phyloP scores from a whole-genome alignment of 2,113 vertebrate species.

The Otolemur garnettii region DNA sequence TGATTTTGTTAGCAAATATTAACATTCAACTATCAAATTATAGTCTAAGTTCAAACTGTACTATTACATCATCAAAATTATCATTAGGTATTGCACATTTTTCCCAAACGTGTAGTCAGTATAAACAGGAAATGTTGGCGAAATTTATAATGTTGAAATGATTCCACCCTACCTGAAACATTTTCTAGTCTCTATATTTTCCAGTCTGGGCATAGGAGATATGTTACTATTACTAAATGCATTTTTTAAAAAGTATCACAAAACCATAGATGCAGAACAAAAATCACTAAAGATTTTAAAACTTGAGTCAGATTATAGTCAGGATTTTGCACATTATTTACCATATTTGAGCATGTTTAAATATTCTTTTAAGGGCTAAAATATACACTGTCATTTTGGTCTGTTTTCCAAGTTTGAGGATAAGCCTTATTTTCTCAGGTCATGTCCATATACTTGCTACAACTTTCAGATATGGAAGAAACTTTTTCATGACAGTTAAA shows the following conservation, averaged over 20 bases:
- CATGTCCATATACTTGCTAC: not conserved
- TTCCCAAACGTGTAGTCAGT: not conserved
- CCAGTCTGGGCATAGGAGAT: not conserved
- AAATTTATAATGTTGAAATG: constrained; percentile 44
- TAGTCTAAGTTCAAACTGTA: not conserved
- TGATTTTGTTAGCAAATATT: constrained; percentile 42
- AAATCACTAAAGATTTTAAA: constrained; percentile 2
- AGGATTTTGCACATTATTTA: not conserved
- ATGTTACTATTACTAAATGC: not conserved
- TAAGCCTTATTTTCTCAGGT: not conserved
- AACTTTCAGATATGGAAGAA: constrained; percentile 12
- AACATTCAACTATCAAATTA: not conserved
- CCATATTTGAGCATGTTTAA: not conserved
- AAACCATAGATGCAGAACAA: not conserved
- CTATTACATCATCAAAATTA: constrained; percentile 34
- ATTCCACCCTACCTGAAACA: not conserved
- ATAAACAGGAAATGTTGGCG: constrained; percentile 2
- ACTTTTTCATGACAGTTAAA: not conserved
- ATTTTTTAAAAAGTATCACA: not conserved
- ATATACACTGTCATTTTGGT: not conserved
- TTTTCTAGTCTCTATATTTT: not conserved
- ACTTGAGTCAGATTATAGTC: not conserved
- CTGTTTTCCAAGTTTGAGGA: not conserved
- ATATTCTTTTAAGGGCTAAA: not conserved
- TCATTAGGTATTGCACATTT: not conserved